Conservation (phyloP, 2,113 vertebrate genomes). For the Tachycineta bicolor region DNA sequence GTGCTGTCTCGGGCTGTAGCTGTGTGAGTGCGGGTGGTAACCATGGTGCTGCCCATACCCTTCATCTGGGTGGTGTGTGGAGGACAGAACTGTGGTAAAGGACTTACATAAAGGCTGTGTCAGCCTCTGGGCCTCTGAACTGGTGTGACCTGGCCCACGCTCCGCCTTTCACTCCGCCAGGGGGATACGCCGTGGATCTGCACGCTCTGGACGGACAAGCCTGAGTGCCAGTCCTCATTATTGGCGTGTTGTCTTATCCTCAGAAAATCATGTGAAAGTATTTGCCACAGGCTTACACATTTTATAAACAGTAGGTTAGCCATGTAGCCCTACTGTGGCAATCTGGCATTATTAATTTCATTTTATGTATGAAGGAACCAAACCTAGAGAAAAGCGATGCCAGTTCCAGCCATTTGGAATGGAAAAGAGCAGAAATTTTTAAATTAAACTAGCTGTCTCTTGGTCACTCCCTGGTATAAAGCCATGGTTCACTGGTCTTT, state of each 20-base stretch:
- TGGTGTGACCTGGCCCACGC: rapidly evolving
- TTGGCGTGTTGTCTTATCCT: background rate
- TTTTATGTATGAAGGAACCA: background rate
- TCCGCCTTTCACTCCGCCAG: background rate
- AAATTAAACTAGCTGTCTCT: background rate
- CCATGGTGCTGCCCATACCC: background rate
- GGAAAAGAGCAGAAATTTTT: background rate
- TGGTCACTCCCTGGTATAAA: background rate
- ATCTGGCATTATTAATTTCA: background rate
- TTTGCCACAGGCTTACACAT: background rate
- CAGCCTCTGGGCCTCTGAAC: background rate
- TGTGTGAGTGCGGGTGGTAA: background rate
- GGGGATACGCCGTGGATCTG: background rate
- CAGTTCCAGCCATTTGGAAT: background rate
- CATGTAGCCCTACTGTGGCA: background rate
- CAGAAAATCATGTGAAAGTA: background rate
- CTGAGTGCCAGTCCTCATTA: background rate
- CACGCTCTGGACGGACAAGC: background rate
- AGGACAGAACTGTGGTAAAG: background rate
- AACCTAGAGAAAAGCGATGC: background rate
- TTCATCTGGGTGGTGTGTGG: background rate
- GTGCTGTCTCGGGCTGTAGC: background rate
- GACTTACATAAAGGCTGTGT: background rate
- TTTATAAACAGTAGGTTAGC: background rate
- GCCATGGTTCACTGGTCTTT: background rate